Evolutionary conservation across 2,113 vertebrate species (phyloP), one percentile per base, ranked within the genome.

Genomic region (Nannobrachium achirus): DNA sequence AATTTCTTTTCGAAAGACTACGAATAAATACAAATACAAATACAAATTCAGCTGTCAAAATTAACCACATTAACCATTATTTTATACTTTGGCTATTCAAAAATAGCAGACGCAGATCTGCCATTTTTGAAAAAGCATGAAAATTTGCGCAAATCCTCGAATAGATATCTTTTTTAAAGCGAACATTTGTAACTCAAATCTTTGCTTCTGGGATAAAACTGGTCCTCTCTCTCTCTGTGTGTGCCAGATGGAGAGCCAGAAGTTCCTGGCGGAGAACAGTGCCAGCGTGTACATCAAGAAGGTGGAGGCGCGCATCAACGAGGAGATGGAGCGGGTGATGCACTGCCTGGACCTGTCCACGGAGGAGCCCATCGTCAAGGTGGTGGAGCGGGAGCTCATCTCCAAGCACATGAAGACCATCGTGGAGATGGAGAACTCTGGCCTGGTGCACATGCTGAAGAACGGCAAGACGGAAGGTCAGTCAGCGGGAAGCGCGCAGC

Each of bases 351-450:
- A 99, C 91, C 99, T 99, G 90, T 95, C 97, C 39, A 99, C 97
- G 0, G 97, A 99, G 86, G 98, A 99, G 82, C 98, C 98, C 2
- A 99, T 99, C 69, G 97, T 99, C 65, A 98, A 99, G 76, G 98
- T 99, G 80, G 98, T 99, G 77, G 98, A 99, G 85, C 89, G 97
- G 19, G 97, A 99, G 66, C 97, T 99, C 75, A 99, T 99, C 86
- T 99, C 98, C 62, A 99, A 99, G 85, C 98, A 99, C 85, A 99
- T 99, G 97, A 99, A 99, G 89, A 99, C 97, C 33, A 99, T 99
- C 42, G 98, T 99, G 77, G 98, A 99, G 91, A 99, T 99, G 98
- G 98, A 99, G 85, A 99, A 99, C 88, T 99, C 98, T 6, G 98
- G 98, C 11, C 91, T 99, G 55, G 98, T 99, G 62, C 98, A 99